A percentile compares a stretch with the other conserved stretches of the same genome.
Conservation (phyloP, 2,888 invertebrate species). For the Pseudoips prasinana region DNA sequence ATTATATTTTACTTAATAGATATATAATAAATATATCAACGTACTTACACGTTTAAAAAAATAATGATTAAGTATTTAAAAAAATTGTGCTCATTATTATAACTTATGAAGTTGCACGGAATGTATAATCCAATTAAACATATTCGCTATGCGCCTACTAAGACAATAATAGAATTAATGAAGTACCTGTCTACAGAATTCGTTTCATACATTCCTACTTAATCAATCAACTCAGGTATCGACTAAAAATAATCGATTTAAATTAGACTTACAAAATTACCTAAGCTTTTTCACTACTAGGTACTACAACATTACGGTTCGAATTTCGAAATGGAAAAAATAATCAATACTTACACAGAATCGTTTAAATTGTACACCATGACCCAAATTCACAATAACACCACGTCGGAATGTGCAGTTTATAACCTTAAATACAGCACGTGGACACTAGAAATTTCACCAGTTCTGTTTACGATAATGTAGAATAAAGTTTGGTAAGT, state of each 20-base stretch:
- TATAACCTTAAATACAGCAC: conserved; percentile 43
- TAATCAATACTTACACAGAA: conserved; percentile 35
- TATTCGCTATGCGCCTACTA: no score
- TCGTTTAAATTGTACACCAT: conserved; percentile 33
- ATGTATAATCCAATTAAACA: no score
- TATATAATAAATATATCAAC: no score
- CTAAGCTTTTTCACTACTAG: background rate
- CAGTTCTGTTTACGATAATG: conserved; percentile 15
- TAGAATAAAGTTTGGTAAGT: conserved; percentile 9
- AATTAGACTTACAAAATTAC: conserved; percentile 18
- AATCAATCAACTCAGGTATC: no score
- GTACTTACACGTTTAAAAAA: no score
- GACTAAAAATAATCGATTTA: conserved; percentile 26
- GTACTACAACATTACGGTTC: conserved; percentile 15
- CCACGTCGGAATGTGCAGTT: conserved; percentile 35
- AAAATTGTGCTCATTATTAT: no score
- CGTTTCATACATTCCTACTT: no score
- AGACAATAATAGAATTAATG: no score
- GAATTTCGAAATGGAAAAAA: conserved; percentile 8
- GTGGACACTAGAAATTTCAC: conserved; percentile 27
- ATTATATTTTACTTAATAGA: no score
- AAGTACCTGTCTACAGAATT: no score
- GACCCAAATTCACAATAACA: conserved; percentile 47
- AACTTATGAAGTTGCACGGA: no score
- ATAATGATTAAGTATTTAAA: no score